Base-by-base conservation (phyloP, 2,113 vertebrate genomes). In the Aspiorhynchus laticeps region DNA sequence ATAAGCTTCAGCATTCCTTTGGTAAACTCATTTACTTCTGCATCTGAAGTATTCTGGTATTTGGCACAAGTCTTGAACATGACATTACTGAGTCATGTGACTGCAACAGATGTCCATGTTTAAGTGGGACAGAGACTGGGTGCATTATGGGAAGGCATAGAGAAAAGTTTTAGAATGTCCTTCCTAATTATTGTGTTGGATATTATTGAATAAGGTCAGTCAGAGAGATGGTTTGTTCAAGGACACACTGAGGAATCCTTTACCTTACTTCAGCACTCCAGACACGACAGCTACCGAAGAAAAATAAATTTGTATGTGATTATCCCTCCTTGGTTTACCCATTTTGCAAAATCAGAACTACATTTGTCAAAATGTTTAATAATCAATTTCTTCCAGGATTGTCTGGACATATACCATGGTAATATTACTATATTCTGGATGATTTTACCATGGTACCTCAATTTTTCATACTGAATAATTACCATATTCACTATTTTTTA, bases 1-100 rank as follows among this genome's bases (percentile, higher is more conserved):
- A 80, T 79, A 43, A 24, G 61, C 15, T n/a, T 5, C 46, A 33
- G 31, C 63, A 73, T 83, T 83, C 80, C 63, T 67, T 69, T 69
- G 63, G 61, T 69, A 69, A 83, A 83, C 65, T 71, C 17, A 51
- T 83, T 83, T 71, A 83, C 81, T 71, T 51, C 41, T 71, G 81
- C 36, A 83, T 46, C 15, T 69, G n/a, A 83, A 83, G 80, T 48
- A 65, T 83, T 69, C 46, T 46, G 63, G 67, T 51, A 53, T 48
- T 33, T 53, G 48, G 26, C 28, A 3, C 48, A 2, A 78, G 46
- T 61, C 61, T 43, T 80, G 19, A 61, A 69, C 61, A 83, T 67
- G 38, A 69, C 80, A 69, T 83, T 65, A 69, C 24, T 69, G 41
- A 15, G 21, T 69, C 80, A 81, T 81, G 79, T 81, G 79, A 26